A percentile compares a stretch with the other conserved stretches of the same genome.
Evolutionary conservation across 2,797 vertebrate genomes (phyloP).

Genomic region (Syngnathus acus): DNA sequence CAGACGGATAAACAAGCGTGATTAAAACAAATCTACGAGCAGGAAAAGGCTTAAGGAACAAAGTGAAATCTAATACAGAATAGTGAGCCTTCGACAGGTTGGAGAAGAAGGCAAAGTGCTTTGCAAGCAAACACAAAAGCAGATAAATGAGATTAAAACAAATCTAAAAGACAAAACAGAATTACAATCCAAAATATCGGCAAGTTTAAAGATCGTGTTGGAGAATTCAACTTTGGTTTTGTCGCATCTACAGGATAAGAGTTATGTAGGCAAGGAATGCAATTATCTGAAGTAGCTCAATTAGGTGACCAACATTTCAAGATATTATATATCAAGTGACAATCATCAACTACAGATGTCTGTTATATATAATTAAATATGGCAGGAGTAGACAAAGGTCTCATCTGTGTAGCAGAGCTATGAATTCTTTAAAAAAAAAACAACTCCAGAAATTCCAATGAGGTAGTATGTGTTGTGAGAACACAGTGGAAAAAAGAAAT

Average conservation of each 20-base stretch:
- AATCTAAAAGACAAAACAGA: conserved; percentile 1
- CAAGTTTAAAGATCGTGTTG: neutral
- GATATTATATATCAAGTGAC: neutral
- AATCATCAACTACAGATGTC: neutral
- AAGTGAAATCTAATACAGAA: conserved; percentile 2
- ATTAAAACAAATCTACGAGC: neutral
- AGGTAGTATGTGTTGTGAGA: neutral
- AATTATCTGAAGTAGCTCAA: neutral
- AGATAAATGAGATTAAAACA: conserved; percentile 1
- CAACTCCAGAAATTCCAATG: neutral
- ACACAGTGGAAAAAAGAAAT: neutral
- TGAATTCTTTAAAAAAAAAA: neutral
- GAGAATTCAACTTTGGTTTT: neutral
- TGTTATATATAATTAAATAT: neutral
- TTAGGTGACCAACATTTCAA: neutral
- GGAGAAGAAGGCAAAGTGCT: neutral
- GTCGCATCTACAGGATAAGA: neutral
- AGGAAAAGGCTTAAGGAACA: neutral
- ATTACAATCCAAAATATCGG: neutral
- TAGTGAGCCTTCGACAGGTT: neutral
- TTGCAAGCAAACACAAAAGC: conserved; percentile 1
- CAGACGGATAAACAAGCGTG: neutral
- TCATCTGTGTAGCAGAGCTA: neutral
- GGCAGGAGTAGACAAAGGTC: neutral
- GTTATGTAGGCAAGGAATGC: neutral